Percentiles rank a stretch among this genome's conserved stretches.
phyloP scores from a whole-genome alignment of 1,140 invertebrate species.

The Trinorchestia longiramus region DNA sequence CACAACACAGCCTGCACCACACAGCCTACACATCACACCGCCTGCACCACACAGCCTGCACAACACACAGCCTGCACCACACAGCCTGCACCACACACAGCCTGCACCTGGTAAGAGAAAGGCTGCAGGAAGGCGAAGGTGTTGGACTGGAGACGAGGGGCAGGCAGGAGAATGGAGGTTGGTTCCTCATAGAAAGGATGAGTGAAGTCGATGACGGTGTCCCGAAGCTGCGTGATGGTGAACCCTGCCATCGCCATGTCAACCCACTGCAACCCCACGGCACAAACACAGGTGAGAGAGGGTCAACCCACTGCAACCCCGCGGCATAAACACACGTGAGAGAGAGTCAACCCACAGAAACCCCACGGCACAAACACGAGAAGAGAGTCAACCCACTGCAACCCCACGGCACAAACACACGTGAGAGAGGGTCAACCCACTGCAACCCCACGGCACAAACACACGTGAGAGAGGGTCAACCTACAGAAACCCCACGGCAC shows the following conservation, averaged over 20 bases:
- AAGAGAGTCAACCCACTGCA: too few species aligned
- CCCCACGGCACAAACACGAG: too few species aligned
- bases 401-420: too few species aligned
- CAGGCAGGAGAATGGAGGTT: conserved; percentile 68
- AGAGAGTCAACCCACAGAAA: too few species aligned
- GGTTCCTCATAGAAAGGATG: conserved; percentile 70
- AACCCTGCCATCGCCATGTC: conserved; percentile 71
- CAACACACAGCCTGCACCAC: neutral
- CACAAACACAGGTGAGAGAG: neutral
- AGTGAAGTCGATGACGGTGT: conserved; percentile 71
- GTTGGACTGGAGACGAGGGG: conserved; percentile 67
- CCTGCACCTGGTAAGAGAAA: conserved; percentile 66
- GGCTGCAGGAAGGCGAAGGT: conserved; percentile 68
- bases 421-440: too few species aligned
- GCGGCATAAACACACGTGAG: too few species aligned
- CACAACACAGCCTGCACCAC: neutral
- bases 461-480: too few species aligned
- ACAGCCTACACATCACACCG: neutral
- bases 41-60: too few species aligned
- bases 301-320: too few species aligned
- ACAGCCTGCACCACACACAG: neutral
- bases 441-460: too few species aligned
- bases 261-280: conserved; percentile 66
- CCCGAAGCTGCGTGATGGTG: conserved; percentile 71
- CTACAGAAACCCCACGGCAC: too few species aligned